A percentile compares a stretch with the other conserved stretches of the same genome.
phyloP scores from a whole-genome alignment of 2,113 vertebrate genomes.

The Phycodurus eques region DNA sequence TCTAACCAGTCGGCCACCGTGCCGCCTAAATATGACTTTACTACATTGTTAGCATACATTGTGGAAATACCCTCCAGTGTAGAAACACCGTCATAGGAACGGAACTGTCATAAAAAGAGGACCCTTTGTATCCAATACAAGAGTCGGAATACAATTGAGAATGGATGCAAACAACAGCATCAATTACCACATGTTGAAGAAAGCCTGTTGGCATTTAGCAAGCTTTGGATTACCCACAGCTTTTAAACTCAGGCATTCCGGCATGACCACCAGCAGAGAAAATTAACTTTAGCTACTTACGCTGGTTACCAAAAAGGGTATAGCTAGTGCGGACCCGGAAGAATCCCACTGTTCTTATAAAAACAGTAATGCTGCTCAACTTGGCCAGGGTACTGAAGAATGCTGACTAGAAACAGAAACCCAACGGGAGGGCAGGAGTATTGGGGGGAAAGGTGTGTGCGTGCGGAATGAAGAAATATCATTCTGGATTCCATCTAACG shows the following conservation, averaged over 20 bases:
- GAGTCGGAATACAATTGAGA: not conserved
- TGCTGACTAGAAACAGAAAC: slow-evolving; percentile 12
- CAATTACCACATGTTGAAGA: not conserved
- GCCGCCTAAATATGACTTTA: too few species aligned
- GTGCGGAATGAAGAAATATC: slow-evolving; percentile 9
- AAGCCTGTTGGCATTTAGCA: slow-evolving; percentile 18
- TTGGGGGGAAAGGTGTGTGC: not conserved
- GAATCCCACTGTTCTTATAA: slow-evolving; percentile 50
- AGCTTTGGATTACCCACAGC: slow-evolving; percentile 38
- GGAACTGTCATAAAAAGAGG: too few species aligned
- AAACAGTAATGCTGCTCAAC: slow-evolving; percentile 30
- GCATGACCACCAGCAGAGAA: slow-evolving; percentile 53
- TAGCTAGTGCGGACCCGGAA: slow-evolving; percentile 17
- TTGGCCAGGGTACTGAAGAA: slow-evolving; percentile 18
- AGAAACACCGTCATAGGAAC: too few species aligned
- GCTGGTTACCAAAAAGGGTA: slow-evolving; percentile 5
- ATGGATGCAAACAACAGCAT: slow-evolving; percentile 2
- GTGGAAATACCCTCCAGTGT: too few species aligned
- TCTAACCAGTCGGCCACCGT: too few species aligned
- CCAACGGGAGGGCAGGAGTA: slow-evolving; percentile 2
- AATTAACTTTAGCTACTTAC: slow-evolving; percentile 57
- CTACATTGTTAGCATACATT: too few species aligned
- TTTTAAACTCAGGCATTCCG: slow-evolving; percentile 43
- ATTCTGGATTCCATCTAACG: slow-evolving; percentile 42
- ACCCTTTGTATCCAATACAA: not conserved